phyloP scores from a whole-genome alignment of 1,140 invertebrate species.

The Achroia grisella region DNA sequence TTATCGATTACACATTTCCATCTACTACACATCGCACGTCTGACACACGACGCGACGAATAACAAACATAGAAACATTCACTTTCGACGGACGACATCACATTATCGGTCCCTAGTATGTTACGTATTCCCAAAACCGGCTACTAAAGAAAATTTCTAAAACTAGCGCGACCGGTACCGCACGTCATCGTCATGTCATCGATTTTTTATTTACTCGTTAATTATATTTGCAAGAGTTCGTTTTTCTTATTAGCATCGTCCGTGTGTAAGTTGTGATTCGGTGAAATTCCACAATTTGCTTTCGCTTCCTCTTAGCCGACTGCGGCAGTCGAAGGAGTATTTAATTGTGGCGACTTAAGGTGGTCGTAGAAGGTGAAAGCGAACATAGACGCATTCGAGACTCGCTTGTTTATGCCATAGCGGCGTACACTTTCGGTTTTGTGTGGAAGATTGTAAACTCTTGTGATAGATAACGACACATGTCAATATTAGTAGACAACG shows the following conservation, averaged over 20 bases:
- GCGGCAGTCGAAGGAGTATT: conserved; percentile 13
- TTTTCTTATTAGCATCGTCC: conserved; percentile 5
- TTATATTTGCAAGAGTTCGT: not conserved
- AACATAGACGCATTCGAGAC: conserved; percentile 13
- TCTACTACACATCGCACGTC: conserved; percentile 38
- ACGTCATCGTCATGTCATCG: conserved; percentile 3
- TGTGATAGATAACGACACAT: conserved; percentile 22
- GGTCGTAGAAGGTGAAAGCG: conserved; percentile 27
- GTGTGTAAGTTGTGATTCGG: conserved; percentile 11
- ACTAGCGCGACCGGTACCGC: conserved; percentile 7
- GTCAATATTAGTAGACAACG: conserved; percentile 33
- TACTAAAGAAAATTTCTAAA: conserved; percentile 19
- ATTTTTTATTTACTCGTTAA: conserved; percentile 1
- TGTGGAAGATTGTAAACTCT: not conserved
- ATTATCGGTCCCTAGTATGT: conserved; percentile 29
- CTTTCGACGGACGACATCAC: conserved; percentile 51
- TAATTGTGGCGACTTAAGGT: conserved; percentile 16
- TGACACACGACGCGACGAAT: conserved; percentile 44
- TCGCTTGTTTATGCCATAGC: conserved; percentile 11
- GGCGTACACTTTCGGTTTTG: conserved; percentile 18
- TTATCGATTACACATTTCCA: no score
- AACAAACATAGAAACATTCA: conserved; percentile 64
- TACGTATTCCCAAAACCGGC: conserved; percentile 19
- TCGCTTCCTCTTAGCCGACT: conserved; percentile 12
- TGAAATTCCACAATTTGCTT: conserved; percentile 13